A percentile compares a stretch with the other conserved stretches of the same genome.
Conservation (phyloP, 2,888 invertebrate species). For the Amblyteles armatorius region DNA sequence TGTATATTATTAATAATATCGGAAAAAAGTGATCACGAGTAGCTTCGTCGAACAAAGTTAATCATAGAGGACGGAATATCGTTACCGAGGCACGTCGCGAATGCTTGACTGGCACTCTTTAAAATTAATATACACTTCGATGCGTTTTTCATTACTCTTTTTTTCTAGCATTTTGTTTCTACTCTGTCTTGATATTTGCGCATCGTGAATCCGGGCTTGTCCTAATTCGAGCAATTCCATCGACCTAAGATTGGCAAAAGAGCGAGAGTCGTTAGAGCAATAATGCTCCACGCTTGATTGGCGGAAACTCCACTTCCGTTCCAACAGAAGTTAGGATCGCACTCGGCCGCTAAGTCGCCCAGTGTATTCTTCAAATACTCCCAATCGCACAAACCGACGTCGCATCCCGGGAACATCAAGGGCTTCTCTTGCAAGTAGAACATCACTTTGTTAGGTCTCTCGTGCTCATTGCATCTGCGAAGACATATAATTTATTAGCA, state of each 20-base stretch:
- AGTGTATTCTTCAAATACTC: constrained; percentile 88
- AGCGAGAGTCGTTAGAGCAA: constrained; percentile 41
- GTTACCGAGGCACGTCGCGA: constrained; percentile 8
- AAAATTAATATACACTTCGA: not conserved
- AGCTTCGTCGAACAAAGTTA: constrained; percentile 2
- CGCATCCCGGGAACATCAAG: constrained; percentile 89
- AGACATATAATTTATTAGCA: not conserved
- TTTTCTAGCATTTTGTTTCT: not conserved
- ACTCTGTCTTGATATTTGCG: not conserved
- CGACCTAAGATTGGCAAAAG: constrained; percentile 49
- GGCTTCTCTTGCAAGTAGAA: constrained; percentile 91
- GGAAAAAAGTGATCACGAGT: not conserved
- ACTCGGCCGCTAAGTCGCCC: constrained; percentile 85
- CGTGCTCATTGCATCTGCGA: constrained; percentile 85
- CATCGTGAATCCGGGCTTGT: not conserved
- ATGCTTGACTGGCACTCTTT: constrained; percentile 7
- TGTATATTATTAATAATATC: not conserved
- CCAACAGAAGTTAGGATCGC: constrained; percentile 87
- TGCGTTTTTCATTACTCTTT: not conserved
- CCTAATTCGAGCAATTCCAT: constrained; percentile 17
- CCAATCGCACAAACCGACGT: constrained; percentile 93
- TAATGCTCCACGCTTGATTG: constrained; percentile 47
- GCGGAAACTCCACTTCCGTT: constrained; percentile 74
- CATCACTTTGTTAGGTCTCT: constrained; percentile 86
- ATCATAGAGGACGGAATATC: constrained; percentile 44